phyloP scores from a whole-genome alignment of 2,888 invertebrate genomes.

The Meteorus colon region DNA sequence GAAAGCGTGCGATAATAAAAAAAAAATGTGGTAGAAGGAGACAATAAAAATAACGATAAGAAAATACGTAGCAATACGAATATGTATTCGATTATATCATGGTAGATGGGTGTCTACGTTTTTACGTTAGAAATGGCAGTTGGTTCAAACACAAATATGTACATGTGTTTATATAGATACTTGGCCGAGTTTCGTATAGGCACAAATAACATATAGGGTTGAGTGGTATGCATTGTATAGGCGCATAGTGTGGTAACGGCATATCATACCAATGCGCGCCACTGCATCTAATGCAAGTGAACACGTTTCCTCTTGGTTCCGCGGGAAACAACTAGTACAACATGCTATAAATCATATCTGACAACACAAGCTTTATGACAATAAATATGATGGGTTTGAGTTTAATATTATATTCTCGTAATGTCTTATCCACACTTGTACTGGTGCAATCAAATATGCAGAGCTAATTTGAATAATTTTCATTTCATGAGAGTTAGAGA shows the following conservation, averaged over 20 bases:
- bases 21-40: neutral
- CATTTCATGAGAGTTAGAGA: neutral
- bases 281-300: conserved; percentile 26
- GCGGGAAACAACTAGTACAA: conserved; percentile 24
- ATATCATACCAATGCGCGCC: conserved; percentile 32
- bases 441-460: neutral
- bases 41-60: neutral
- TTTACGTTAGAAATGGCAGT: conserved; percentile 20
- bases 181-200: conserved; percentile 28
- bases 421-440: neutral
- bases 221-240: conserved; percentile 7
- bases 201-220: neutral
- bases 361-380: neutral
- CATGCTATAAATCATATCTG: neutral
- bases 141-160: neutral
- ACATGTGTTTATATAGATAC: neutral
- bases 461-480: neutral
- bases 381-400: neutral
- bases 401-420: neutral
- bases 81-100: neutral
- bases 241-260: conserved; percentile 10
- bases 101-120: neutral
- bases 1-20: neutral
- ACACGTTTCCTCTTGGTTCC: conserved; percentile 31
- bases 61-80: neutral